A percentile compares a stretch with the other conserved stretches of the same genome.
These are phyloP conservation scores for Halictus ligatus DNA, from an alignment of 2,888 invertebrate species.

Conservation along the genomic window DNA sequence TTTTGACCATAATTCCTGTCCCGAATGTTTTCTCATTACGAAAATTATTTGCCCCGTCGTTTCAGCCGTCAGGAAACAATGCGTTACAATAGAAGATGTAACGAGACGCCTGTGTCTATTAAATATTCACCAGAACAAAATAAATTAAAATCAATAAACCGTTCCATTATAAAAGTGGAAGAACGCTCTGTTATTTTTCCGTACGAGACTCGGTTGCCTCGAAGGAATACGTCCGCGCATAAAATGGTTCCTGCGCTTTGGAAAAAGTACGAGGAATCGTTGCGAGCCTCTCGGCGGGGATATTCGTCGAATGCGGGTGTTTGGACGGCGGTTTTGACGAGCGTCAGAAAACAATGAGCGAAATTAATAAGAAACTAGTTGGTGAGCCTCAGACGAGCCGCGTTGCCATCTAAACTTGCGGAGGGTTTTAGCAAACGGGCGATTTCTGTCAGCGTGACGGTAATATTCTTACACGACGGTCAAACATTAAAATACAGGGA, in stretches of 20 bases:
- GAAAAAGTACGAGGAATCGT: background rate
- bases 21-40: no score
- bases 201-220: background rate
- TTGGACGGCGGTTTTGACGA: background rate
- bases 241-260: no score
- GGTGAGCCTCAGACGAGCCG: conserved; percentile 3
- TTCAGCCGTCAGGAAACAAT: no score
- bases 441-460: conserved; percentile 50
- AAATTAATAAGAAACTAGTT: conserved; percentile 40
- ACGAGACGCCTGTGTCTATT: no score
- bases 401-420: conserved; percentile 28
- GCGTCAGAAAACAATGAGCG: background rate
- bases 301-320: background rate
- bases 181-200: background rate
- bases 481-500: conserved; percentile 59
- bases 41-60: no score
- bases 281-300: background rate
- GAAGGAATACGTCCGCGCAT: background rate
- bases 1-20: no score
- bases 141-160: background rate
- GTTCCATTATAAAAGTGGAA: background rate
- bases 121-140: background rate
- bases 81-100: no score
- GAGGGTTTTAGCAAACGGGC: conserved; percentile 47
- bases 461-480: conserved; percentile 42